Base-by-base conservation (phyloP, 2,797 vertebrate genomes). In the Amazona finschi region DNA sequence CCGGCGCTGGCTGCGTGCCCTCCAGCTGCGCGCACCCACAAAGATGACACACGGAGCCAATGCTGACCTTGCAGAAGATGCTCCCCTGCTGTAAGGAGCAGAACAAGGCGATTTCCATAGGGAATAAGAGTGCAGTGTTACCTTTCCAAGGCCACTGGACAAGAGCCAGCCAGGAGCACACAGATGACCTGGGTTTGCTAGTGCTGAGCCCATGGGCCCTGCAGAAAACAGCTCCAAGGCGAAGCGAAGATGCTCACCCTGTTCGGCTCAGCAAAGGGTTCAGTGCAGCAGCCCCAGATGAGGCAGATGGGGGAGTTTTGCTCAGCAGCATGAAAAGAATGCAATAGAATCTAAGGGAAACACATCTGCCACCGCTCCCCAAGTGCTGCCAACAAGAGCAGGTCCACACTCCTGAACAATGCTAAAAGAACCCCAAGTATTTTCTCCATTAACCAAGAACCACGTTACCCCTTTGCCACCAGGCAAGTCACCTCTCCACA, bases 1-100 rank as follows among this genome's bases (percentile, higher is more conserved):
- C 55, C 36, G 0, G 4, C 0, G 0, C 53, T 4, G n/a, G 46
- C 91, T 66, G 79, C 1, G 0, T 14, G 15, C 79, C 58, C 61
- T 72, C 58, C 76, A 53, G 66, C 85, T 50, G 82, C 75, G 7
- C 25, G 74, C 57, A 61, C 13, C 71, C 76, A 76, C 64, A 61
- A 38, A 85, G 47, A 30, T 11, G 52, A 71, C 14, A 9, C 0
- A 1, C 8, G 43, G 38, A 88, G 50, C 39, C 15, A 84, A 30
- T 1, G 11, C 62, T 30, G 52, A 74, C 69, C 84, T 83, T 52
- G 71, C 36, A 55, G 44, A 87, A 53, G 55, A 39, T 22, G 36
- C 30, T 73, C 57, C 90, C 64, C 64, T 53, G 82, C 84, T 39
- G 1, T 11, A 31, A 76, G 38, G 44, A 87, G 65, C 36, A 64